These are phyloP conservation scores for Zosterops pallidus DNA, from an alignment of 2,113 vertebrate species.

Conservation along the genomic window DNA sequence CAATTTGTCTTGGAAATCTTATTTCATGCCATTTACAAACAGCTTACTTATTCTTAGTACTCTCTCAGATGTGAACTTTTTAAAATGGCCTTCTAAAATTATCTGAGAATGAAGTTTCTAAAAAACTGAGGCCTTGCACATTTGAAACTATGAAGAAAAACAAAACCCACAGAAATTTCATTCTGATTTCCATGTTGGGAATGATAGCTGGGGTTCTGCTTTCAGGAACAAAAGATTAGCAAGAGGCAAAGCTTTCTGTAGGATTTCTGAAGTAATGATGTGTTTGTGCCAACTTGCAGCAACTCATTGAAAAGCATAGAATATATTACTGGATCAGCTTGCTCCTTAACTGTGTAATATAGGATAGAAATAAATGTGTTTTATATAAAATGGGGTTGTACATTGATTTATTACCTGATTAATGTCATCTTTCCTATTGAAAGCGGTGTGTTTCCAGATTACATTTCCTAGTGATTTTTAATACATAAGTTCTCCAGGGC, in stretches of 20 bases:
- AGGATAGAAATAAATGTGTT: slow-evolving; percentile 53
- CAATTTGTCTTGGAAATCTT: background rate
- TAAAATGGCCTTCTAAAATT: slow-evolving; percentile 32
- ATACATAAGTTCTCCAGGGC: background rate
- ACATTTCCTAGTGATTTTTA: slow-evolving; percentile 27
- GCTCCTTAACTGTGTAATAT: background rate
- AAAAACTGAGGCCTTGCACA: background rate
- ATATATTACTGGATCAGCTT: slow-evolving; percentile 38
- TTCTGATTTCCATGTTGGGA: background rate
- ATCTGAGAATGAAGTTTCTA: slow-evolving; percentile 2
- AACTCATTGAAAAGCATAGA: slow-evolving; percentile 52
- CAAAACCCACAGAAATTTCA: background rate
- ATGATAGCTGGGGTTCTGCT: background rate
- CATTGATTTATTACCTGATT: slow-evolving; percentile 55
- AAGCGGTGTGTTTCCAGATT: slow-evolving; percentile 10
- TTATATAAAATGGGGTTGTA: slow-evolving; percentile 23
- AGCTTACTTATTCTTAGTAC: background rate
- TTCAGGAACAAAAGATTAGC: background rate
- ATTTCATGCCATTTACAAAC: background rate
- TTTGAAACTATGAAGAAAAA: slow-evolving; percentile 35
- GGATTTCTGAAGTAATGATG: slow-evolving; percentile 31
- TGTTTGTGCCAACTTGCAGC: slow-evolving; percentile 26
- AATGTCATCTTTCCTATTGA: slow-evolving; percentile 36
- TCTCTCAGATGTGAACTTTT: background rate
- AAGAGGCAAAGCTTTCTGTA: background rate